Conservation (phyloP, 2,888 invertebrate species). For the Macrosoma leucophasiata region DNA sequence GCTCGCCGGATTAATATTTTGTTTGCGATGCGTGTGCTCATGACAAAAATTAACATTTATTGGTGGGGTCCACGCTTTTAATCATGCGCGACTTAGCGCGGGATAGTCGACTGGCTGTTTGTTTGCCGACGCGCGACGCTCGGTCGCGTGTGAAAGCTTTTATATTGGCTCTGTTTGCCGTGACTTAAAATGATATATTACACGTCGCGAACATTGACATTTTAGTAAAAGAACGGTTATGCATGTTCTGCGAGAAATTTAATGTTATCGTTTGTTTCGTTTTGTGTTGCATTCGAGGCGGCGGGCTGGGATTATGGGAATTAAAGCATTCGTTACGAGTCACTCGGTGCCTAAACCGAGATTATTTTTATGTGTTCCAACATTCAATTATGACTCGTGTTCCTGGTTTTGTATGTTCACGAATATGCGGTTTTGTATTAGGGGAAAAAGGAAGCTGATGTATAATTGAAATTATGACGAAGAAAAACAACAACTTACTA, state of each 20-base stretch:
- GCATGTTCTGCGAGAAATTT: slow-evolving; percentile 48
- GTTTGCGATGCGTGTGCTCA: slow-evolving; percentile 68
- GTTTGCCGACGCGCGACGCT: slow-evolving; percentile 61
- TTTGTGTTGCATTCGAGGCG: slow-evolving; percentile 25
- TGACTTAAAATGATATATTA: slow-evolving; percentile 73
- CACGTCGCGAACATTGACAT: slow-evolving; percentile 65
- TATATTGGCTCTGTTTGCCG: slow-evolving; percentile 65
- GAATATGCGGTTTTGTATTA: too few relatives aligned
- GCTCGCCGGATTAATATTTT: slow-evolving; percentile 71
- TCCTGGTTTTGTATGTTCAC: too few relatives aligned
- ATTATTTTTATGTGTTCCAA: too few relatives aligned
- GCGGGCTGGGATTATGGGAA: slow-evolving; percentile 30
- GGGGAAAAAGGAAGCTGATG: too few relatives aligned
- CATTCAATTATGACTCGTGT: too few relatives aligned
- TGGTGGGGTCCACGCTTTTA: slow-evolving; percentile 70
- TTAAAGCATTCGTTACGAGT: slow-evolving; percentile 16
- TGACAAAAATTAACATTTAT: slow-evolving; percentile 75
- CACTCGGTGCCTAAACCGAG: too few relatives aligned
- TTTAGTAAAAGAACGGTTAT: slow-evolving; percentile 57
- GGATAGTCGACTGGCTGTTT: slow-evolving; percentile 72
- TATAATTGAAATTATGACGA: too few relatives aligned
- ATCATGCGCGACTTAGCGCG: slow-evolving; percentile 71
- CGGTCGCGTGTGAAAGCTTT: slow-evolving; percentile 72
- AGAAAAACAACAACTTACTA: too few relatives aligned
- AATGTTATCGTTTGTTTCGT: slow-evolving; percentile 54